Conservation (phyloP, 2,113 vertebrate species). For the Tinamus guttatus region DNA sequence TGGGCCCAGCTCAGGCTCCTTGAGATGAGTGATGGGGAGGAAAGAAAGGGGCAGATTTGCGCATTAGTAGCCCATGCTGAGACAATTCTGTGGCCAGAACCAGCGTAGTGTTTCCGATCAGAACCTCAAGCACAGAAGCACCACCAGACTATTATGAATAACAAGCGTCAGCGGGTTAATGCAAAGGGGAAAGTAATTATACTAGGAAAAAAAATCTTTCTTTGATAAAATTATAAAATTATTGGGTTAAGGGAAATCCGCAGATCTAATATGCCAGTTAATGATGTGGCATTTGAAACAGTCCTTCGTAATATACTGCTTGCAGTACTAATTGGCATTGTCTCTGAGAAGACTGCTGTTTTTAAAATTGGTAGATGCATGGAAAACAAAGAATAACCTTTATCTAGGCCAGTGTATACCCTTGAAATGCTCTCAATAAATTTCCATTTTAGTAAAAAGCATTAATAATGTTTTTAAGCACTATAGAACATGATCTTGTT, state of each 20-base stretch:
- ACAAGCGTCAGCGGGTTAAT: background rate
- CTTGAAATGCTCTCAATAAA: background rate
- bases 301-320: background rate
- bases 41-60: background rate
- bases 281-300: constrained; percentile 34
- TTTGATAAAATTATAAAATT: constrained; percentile 23
- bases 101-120: background rate
- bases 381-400: constrained; percentile 30
- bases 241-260: constrained; percentile 30
- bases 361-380: background rate
- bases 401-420: background rate
- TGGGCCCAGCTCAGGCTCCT: background rate
- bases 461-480: background rate
- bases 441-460: background rate
- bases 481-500: background rate
- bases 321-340: constrained; percentile 20
- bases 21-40: background rate
- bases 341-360: constrained; percentile 11
- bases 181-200: background rate
- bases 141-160: background rate
- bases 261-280: constrained; percentile 39
- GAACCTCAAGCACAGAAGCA: background rate
- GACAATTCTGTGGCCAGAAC: background rate
- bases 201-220: background rate
- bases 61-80: no score